Evolutionary conservation across 1,140 invertebrate species (phyloP), one percentile per base, ranked within the genome.

Genomic region (Eupeodes corollae): DNA sequence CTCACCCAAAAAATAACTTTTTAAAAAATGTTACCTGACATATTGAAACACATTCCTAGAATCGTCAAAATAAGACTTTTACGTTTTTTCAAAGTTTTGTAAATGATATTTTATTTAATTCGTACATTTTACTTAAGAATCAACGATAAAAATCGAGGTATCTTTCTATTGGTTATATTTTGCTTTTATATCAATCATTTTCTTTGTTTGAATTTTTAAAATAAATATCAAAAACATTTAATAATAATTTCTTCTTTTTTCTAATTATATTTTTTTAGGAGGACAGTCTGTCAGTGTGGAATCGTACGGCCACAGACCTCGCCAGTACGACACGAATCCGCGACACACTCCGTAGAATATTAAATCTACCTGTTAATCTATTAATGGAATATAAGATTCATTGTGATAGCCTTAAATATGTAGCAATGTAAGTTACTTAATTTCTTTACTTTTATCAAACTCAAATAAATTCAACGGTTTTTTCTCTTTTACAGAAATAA

Each of bases 231-330:
- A n/a, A n/a, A n/a, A n/a, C n/a, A n/a, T n/a, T n/a, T n/a, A n/a
- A n/a, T 39, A 6, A 13, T 46, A 34, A 38, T 1, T 46, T 44
- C 45, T n/a, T 21, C 16, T 45, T 34, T 6, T 45, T 31, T 1
- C 3, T 31, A 6, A 26, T 34, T 13, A 16, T 50, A 9, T 15
- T 40, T 57, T n/a, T 49, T 16, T 72, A 95, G 84, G 95, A 98
- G 73, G 96, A 98, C 69, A 88, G 96, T 65, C 84, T 99, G 59
- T 95, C 92, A 55, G 81, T 99, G 56, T 99, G 96, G 96, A 98
- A 98, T 74, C 82, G 87, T 64, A 96, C 86, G 54, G 89, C 93
- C 11, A 82, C 83, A 55, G 91, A 98, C 76, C 76, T 82, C 62
- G 77, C 76, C 48, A 89, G 88, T 46, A 96, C 88, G 55, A 82